Conservation (phyloP, 2,113 vertebrate species). For the Odocoileus hemionus region DNA sequence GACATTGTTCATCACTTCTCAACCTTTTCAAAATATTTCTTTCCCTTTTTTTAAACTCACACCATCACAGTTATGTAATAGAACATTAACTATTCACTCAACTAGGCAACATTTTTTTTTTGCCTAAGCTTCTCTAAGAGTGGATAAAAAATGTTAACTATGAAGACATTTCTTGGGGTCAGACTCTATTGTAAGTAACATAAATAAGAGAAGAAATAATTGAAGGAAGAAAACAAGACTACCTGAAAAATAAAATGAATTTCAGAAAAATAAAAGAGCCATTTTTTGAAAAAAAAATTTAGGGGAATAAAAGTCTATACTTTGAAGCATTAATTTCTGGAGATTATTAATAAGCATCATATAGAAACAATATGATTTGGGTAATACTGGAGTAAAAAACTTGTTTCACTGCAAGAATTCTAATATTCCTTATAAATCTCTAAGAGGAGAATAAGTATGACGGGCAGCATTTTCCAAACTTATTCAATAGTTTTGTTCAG, state of each 20-base stretch:
- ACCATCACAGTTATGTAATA: slow-evolving; percentile 49
- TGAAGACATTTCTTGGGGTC: not conserved
- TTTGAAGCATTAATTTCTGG: not conserved
- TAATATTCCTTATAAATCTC: not conserved
- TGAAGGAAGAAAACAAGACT: not conserved
- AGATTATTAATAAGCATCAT: not conserved
- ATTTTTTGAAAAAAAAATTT: not conserved
- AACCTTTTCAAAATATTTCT: slow-evolving; percentile 67
- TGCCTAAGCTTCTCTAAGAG: not conserved
- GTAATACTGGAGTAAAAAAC: not conserved
- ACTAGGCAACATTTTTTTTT: not conserved
- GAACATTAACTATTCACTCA: slow-evolving; percentile 35
- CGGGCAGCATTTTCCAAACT: not conserved
- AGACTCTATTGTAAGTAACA: slow-evolving; percentile 10
- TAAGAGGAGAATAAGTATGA: not conserved
- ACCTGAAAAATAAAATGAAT: not conserved
- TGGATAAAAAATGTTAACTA: not conserved
- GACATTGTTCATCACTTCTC: slow-evolving; percentile 47
- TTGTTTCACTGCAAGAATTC: not conserved
- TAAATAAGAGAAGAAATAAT: not conserved
- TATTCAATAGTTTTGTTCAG: not conserved
- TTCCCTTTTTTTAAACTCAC: slow-evolving; percentile 42
- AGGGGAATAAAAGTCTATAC: not conserved
- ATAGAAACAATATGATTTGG: not conserved
- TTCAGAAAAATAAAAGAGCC: not conserved